Percentiles rank a stretch among this genome's conserved stretches.
phyloP scores from a whole-genome alignment of 1,140 invertebrate species.

The Rhopalosiphum padi region DNA sequence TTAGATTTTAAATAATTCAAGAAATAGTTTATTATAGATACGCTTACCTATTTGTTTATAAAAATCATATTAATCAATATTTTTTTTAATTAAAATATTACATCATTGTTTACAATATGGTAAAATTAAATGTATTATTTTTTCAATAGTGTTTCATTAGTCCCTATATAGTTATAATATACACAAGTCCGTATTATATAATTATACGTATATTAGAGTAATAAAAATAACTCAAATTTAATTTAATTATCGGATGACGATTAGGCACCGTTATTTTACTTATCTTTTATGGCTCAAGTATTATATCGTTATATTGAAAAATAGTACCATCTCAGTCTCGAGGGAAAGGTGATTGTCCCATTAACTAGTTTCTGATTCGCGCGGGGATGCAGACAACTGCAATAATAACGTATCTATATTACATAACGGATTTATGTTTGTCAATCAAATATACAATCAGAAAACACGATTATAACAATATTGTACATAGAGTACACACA shows the following conservation, averaged over 20 bases:
- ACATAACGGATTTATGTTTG: not conserved
- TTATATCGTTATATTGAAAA: not conserved
- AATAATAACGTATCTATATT: not conserved
- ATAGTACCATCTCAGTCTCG: not conserved
- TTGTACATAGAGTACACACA: not conserved
- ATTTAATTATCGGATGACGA: not conserved
- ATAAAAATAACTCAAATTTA: not conserved
- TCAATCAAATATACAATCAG: constrained; percentile 8
- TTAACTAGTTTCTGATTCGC: not conserved
- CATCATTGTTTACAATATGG: not conserved
- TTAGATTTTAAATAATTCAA: not conserved
- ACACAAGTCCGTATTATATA: not conserved
- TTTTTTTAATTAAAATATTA: too few relatives aligned
- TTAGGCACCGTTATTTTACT: not conserved
- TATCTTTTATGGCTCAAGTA: not conserved
- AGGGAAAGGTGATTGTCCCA: not conserved
- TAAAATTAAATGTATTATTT: not conserved
- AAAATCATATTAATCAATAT: not conserved
- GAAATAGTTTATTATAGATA: not conserved
- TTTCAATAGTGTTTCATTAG: not conserved
- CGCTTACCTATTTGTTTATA: not conserved
- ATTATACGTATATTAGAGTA: not conserved
- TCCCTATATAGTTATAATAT: not conserved
- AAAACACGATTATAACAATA: not conserved
- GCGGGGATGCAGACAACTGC: not conserved